Percentiles rank a stretch among this genome's conserved stretches.
phyloP scores from a whole-genome alignment of 2,888 invertebrate species.

The Megamerina dolium region DNA sequence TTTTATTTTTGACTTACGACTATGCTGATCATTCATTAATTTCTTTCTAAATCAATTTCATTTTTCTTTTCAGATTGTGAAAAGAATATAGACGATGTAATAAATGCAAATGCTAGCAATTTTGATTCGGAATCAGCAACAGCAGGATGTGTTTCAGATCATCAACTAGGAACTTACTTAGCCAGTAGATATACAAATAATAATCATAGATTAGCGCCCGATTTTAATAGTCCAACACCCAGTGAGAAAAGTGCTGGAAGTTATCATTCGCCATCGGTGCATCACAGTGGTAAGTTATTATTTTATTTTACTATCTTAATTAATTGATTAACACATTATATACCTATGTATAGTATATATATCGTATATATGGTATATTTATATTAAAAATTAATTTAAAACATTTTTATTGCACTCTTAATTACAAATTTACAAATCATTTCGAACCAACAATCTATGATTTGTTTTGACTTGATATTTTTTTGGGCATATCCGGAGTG shows the following conservation, averaged over 20 bases:
- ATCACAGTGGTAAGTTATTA: constrained; percentile 27
- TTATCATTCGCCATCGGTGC: constrained; percentile 35
- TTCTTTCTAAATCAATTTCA: too few species aligned
- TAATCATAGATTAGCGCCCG: constrained; percentile 28
- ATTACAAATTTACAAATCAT: too few species aligned
- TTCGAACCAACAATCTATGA: neutral
- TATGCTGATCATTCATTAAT: too few species aligned
- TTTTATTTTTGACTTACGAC: too few species aligned
- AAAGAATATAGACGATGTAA: constrained; percentile 38
- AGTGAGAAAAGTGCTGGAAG: constrained; percentile 46
- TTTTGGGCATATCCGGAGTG: constrained; percentile 25
- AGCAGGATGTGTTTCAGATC: constrained; percentile 44
- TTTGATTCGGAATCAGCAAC: constrained; percentile 36
- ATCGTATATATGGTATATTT: too few species aligned
- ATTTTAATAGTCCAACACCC: constrained; percentile 28
- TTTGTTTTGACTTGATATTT: too few species aligned
- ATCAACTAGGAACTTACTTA: constrained; percentile 42
- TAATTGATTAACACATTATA: too few species aligned
- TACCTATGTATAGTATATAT: too few species aligned
- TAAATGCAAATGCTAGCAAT: constrained; percentile 32
- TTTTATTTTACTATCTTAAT: too few species aligned
- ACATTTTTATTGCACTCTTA: too few species aligned
- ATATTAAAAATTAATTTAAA: too few species aligned
- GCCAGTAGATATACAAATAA: constrained; percentile 29
- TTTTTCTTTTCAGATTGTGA: too few species aligned